Base-by-base conservation (phyloP, 2,888 invertebrate genomes). In the Eulithis prunata region DNA sequence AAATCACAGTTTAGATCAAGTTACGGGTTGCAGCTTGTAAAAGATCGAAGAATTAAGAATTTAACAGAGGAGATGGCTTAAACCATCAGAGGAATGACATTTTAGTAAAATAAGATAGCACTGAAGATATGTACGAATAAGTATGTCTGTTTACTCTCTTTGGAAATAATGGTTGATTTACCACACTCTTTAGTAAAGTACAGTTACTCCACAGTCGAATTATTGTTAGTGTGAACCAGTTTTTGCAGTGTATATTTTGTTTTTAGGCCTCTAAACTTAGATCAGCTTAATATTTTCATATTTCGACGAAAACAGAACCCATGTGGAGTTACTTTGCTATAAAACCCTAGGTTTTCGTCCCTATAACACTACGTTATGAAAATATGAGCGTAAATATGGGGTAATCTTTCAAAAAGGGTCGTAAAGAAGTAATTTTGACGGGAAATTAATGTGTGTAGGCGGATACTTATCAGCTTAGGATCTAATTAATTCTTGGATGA, bases 391-490 rank as follows among this genome's bases (percentile, higher is more conserved):
- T 69, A 71, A 55, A 57, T 53, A 63, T 54, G 54, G 54, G 38
- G 57, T 64, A 64, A 59, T 60, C 65, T 54, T 51, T 62, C 62
- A 14, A 55, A 56, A 58, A 51, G 38, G 59, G 62, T 78, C 74
- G 73, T 79, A 75, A 80, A 76, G 69, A 65, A 62, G 71, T 69
- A 57, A 71, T 74, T 76, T 74, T 73, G 69, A 68, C 68, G 58
- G 56, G 59, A 76, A 74, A 76, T 77, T 78, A 74, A 78, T 75
- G 66, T 63, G 57, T 63, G 62, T 74, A 61, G 72, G 74, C 56
- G 57, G 53, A 46, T 64, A 54, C 62, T 70, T 66, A 71, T 62
- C 62, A 14, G 62, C 55, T 70, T 67, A 70, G 54, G 62, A 62
- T 68, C 49, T 68, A 8, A 45, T 32, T 32, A 32, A 32, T 32